Evolutionary conservation across 2,888 invertebrate species (phyloP), one percentile per base, ranked within the genome.

Genomic region (Melangyna quadrimaculata): DNA sequence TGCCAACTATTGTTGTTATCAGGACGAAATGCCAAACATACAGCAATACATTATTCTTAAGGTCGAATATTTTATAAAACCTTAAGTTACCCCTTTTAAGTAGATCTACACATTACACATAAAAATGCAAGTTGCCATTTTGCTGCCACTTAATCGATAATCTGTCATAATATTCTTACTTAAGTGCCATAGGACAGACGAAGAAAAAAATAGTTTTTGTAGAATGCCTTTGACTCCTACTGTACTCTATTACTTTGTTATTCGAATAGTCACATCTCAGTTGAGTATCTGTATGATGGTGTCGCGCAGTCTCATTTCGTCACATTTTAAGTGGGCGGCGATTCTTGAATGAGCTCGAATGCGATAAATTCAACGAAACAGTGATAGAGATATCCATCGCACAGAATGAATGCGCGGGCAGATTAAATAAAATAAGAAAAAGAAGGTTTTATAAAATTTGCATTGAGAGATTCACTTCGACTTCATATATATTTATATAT

Each of bases 371-470:
- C 80, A 75, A 45, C 22, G 2, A 29, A 70, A 71, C 65, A 77
- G 17, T 55, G 71, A 81, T 81, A 81, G 77, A 81, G 81, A 81
- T 81, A 81, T 81, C 77, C 65, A 81, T 81, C 81, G 59, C 24
- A 27, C 57, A 32, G 22, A 63, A 45, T 70, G 37, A 69, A 45
- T 75, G 70, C 80, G 81, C 77, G 77, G 75, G 80, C 75, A 74
- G 77, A 81, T 65, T 71, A 35, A 65, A 75, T 40, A 24, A 40
- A 59, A 22, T 12, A 35, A 57, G 3, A 59, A 27, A 27, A 14
- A 59, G 6, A 59, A 70, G 17, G 22, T 29, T 14, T 53, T 29
- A n/a, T n/a, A n/a, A 35, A 61, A 73, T 61, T 80, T 80, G 74
- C 80, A 80, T 80, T 37, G 32, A 67, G 67, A 51, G 48, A 67